Evolutionary conservation across 2,888 invertebrate species (phyloP), one percentile per base, ranked within the genome.

Genomic region (Operophtera brumata): DNA sequence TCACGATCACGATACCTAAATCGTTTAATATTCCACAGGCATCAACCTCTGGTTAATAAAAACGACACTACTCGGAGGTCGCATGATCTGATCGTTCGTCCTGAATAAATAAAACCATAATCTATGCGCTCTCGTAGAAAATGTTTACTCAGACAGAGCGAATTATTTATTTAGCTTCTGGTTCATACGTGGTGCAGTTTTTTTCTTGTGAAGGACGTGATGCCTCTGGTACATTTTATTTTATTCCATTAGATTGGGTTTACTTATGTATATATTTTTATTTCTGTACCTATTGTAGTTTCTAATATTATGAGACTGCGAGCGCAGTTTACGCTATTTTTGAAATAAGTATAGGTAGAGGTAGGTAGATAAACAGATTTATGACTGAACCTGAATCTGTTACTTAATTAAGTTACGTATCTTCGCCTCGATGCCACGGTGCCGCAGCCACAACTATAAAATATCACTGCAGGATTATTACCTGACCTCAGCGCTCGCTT

Each of bases 401-500:
- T 20, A 20, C 2, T 20, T 20, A 20, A 20, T 20, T 20, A 2
- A 20, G 2, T 3, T 20, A 20, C 2, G 20, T 3, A 20, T 20
- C 20, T 30, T 30, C 2, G 7, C 30, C 30, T 30, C 30, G 30
- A 30, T 1, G 30, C 30, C 26, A 26, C 26, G 8, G 26, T 26
- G 7, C 30, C 2, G 9, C 6, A 6, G 30, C 1, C 7, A 30
- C 30, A 30, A 30, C 8, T 9, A 30, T 6, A 30, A 30, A n/a
- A 28, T 45, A 36, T 26, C 36, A 45, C 45, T 13, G 12, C 11
- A 40, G 13, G 42, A 14, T 28, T 30, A 39, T 30, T 41, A 95
- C 95, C 95, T 86, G 94, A 93, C 78, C 94, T 94, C 68, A 95
- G 93, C 72, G 94, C 94, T 73, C 92, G 93, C 84, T 95, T 95